These are phyloP conservation scores for Mesochorus sp. DNA, from an alignment of 2,888 invertebrate genomes.

Conservation along the genomic window DNA sequence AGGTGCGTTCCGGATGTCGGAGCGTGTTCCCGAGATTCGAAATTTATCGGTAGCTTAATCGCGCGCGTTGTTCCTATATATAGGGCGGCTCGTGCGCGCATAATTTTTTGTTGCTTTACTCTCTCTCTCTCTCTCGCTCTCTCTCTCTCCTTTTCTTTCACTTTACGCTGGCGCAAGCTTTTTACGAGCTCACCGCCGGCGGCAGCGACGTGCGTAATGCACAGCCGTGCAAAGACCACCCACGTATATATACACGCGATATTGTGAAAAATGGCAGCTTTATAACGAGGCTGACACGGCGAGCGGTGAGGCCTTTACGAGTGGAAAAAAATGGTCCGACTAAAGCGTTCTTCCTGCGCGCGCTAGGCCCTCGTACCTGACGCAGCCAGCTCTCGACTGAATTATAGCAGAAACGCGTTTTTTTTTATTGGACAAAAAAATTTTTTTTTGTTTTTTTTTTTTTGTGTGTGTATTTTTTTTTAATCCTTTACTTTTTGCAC, in stretches of 20 bases:
- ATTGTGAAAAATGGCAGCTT: conserved; percentile 62
- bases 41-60: conserved; percentile 42
- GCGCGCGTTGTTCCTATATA: conserved; percentile 36
- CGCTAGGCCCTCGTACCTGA: conserved; percentile 65
- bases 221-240: conserved; percentile 17
- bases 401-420: conserved; percentile 71
- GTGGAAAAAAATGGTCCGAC: conserved; percentile 21
- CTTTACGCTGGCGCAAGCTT: conserved; percentile 37
- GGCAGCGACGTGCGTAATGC: conserved; percentile 35
- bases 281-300: conserved; percentile 57
- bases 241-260: conserved; percentile 16
- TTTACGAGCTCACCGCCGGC: conserved; percentile 43
- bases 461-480: conserved; percentile 17
- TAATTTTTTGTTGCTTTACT: conserved; percentile 45
- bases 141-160: not conserved
- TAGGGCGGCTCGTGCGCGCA: conserved; percentile 30
- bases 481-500: not conserved
- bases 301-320: not conserved
- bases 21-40: not conserved
- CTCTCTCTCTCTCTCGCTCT: not conserved
- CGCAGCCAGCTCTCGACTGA: conserved; percentile 68
- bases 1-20: not conserved
- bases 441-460: conserved; percentile 61
- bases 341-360: conserved; percentile 44
- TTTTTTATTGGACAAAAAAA: conserved; percentile 59